phyloP scores from a whole-genome alignment of 1,140 invertebrate genomes.

The Drosophila virilis region DNA sequence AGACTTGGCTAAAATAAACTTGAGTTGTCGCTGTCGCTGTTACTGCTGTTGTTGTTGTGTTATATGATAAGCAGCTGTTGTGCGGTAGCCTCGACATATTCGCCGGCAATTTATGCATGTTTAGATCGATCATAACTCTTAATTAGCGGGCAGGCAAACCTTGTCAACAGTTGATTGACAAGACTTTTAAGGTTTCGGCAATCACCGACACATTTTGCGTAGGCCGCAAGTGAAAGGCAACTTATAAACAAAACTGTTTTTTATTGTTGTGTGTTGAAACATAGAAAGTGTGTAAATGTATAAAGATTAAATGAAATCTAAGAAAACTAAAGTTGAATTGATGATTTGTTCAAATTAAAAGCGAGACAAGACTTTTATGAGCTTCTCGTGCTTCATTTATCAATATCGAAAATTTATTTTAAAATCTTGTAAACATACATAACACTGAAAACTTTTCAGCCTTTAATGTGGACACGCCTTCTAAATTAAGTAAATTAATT shows the following conservation, averaged over 20 bases:
- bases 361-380: neutral
- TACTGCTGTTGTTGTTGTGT: constrained; percentile 15
- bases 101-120: constrained; percentile 70
- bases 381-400: too few relatives aligned
- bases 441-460: too few relatives aligned
- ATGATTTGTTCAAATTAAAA: neutral
- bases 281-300: constrained; percentile 25
- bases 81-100: constrained; percentile 29
- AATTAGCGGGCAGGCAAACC: constrained; percentile 71
- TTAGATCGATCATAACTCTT: constrained; percentile 78
- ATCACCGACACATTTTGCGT: constrained; percentile 68
- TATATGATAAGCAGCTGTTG: constrained; percentile 47
- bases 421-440: too few relatives aligned
- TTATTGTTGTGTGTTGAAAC: constrained; percentile 11
- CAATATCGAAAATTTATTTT: too few relatives aligned
- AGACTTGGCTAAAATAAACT: constrained; percentile 4
- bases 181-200: constrained; percentile 77
- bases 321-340: constrained; percentile 5
- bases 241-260: constrained; percentile 2
- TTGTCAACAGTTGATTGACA: constrained; percentile 81
- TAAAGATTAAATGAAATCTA: neutral
- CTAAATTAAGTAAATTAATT: too few relatives aligned
- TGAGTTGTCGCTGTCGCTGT: neutral
- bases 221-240: constrained; percentile 73
- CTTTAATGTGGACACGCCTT: too few relatives aligned